Base-by-base conservation (phyloP, 2,797 vertebrate species). In the Argyrosomus regius region DNA sequence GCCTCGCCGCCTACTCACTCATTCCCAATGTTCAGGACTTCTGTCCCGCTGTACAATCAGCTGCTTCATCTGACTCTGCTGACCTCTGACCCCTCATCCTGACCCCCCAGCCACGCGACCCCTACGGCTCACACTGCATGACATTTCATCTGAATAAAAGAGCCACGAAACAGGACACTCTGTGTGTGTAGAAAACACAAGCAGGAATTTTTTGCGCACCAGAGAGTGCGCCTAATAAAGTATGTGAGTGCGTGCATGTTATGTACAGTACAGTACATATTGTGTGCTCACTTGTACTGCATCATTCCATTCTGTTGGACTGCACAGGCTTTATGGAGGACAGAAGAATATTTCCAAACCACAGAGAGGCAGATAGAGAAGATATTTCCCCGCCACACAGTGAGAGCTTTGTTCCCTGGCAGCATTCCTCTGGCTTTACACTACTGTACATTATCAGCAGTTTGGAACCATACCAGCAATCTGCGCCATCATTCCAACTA, bases 101-200 rank as follows among this genome's bases (percentile, higher is more conserved):
- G 76, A 83, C 82, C 83, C 41, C 14, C 35, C 43, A 20, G 69
- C 85, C 77, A 82, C 60, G 26, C 46, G 20, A 84, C 57, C 77
- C 83, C 80, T 62, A 52, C 64, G 3, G 57, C 79, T 77, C 72
- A 74, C 41, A 61, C 80, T 54, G 45, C 12, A 1, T 87, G 86
- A 83, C 84, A 89, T 93, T 90, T 90, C 62, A 83, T 70, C 68
- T 64, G 61, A 62, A 87, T 86, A 82, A 86, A 88, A 81, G 72
- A 59, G 46, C 78, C 22, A 17, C 76, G 75, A 67, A 80, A 84
- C 41, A 75, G 69, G 46, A 60, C 52, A 2, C 58, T 73, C 26
- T 79, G 58, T 43, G 49, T 81, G 71, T 77, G 65, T 45, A 39
- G 60, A 63, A 60, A 76, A 72, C 56, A 83, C 54, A 77, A 49